Conservation (phyloP, 2,113 vertebrate genomes). For the Epinephelus fuscoguttatus region DNA sequence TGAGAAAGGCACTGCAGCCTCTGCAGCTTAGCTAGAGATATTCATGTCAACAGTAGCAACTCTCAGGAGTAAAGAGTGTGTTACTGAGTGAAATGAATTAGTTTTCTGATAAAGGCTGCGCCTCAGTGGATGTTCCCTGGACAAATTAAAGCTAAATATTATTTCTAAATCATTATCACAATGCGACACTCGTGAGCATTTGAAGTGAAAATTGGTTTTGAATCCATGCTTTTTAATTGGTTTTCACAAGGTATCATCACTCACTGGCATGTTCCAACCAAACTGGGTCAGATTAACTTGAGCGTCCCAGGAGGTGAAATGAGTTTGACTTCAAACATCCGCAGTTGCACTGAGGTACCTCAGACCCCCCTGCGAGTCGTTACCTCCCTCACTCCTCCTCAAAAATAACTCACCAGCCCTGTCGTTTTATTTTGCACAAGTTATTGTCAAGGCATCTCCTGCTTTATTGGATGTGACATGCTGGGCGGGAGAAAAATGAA, state of each 20-base stretch:
- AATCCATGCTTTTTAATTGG: conserved; percentile 41
- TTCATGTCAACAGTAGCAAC: conserved; percentile 21
- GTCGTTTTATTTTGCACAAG: not conserved
- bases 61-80: conserved; percentile 8
- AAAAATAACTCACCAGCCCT: not conserved
- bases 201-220: conserved; percentile 39
- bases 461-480: conserved; percentile 26
- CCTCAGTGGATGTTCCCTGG: conserved; percentile 35
- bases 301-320: conserved; percentile 35
- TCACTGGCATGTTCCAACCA: conserved; percentile 23
- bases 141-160: conserved; percentile 54
- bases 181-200: conserved; percentile 34
- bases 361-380: not conserved
- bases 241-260: conserved; percentile 25
- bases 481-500: not conserved
- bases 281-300: conserved; percentile 50
- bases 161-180: conserved; percentile 43
- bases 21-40: conserved; percentile 10
- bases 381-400: not conserved
- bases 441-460: conserved; percentile 21
- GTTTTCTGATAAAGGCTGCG: conserved; percentile 23
- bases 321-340: conserved; percentile 56
- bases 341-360: conserved; percentile 37
- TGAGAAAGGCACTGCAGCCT: not conserved
- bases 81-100: conserved; percentile 29